These are phyloP conservation scores for Pseudopodoces humilis DNA, from an alignment of 2,113 vertebrate species.

Conservation along the genomic window DNA sequence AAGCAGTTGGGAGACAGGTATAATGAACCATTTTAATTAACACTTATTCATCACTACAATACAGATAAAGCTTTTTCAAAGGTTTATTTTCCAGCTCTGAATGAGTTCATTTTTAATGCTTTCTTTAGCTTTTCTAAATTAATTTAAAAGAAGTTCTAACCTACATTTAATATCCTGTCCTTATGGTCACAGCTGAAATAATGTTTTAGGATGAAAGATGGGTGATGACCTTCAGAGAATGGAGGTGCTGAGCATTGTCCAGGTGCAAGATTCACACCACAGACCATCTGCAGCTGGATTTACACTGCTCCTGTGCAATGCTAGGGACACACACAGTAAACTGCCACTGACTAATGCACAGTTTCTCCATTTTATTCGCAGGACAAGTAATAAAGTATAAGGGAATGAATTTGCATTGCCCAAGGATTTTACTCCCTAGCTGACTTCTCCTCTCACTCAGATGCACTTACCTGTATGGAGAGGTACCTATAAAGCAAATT, in stretches of 20 bases:
- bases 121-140: slow-evolving; percentile 51
- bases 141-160: slow-evolving; percentile 36
- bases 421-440: background rate
- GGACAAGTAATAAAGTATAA: background rate
- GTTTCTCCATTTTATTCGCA: background rate
- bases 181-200: background rate
- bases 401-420: background rate
- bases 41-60: slow-evolving; percentile 7
- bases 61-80: slow-evolving; percentile 19
- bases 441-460: background rate
- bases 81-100: slow-evolving; percentile 35
- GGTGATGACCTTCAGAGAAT: background rate
- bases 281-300: background rate
- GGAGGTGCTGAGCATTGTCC: background rate
- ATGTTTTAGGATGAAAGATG: background rate
- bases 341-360: background rate
- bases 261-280: background rate
- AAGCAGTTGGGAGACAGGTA: background rate
- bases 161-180: background rate
- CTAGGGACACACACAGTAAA: background rate
- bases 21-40: background rate
- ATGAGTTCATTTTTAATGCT: slow-evolving; percentile 26
- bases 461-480: background rate
- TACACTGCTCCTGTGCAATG: background rate
- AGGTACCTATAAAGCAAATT: background rate